phyloP scores from a whole-genome alignment of 2,113 vertebrate species.

The Atlantisia rogersi region DNA sequence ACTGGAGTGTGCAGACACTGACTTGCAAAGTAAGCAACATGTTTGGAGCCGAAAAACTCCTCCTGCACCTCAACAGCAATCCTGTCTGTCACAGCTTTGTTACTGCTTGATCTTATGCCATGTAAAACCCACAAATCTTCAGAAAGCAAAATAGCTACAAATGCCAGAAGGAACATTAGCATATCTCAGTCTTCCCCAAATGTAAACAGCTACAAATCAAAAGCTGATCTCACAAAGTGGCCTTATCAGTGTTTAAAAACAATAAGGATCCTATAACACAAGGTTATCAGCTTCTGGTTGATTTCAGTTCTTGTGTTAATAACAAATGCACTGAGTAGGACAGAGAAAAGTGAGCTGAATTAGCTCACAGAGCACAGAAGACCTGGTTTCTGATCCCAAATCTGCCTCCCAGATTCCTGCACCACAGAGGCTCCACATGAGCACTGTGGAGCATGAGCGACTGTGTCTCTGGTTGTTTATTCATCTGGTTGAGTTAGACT shows the following conservation, averaged over 20 bases:
- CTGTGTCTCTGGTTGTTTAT: neutral
- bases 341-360: neutral
- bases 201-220: conserved; percentile 35
- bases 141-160: conserved; percentile 23
- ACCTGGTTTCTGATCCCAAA: neutral
- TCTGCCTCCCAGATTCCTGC: neutral
- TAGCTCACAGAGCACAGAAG: neutral
- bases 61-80: neutral
- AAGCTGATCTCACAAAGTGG: neutral
- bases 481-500: neutral
- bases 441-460: neutral
- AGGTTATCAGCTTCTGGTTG: neutral
- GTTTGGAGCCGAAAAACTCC: neutral
- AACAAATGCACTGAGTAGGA: neutral
- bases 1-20: neutral
- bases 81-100: neutral
- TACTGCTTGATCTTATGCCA: neutral
- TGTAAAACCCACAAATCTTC: conserved; percentile 33
- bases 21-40: neutral
- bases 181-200: conserved; percentile 11
- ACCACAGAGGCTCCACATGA: neutral
- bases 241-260: conserved; percentile 21
- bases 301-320: neutral
- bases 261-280: neutral
- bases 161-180: conserved; percentile 18